phyloP scores from a whole-genome alignment of 2,797 vertebrate genomes.

The Pygocentrus nattereri region DNA sequence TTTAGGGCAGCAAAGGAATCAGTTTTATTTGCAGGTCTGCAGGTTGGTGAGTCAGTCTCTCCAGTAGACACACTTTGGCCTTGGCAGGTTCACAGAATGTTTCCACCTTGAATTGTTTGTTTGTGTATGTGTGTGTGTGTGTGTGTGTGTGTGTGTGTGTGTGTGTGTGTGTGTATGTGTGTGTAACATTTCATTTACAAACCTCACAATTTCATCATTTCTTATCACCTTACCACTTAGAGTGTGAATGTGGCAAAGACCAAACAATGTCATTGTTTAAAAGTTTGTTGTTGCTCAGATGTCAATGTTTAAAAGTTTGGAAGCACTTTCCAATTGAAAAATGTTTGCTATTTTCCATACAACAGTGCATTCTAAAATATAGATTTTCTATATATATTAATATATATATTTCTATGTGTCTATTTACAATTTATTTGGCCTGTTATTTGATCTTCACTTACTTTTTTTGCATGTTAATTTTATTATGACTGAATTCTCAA shows the following conservation, averaged over 20 bases:
- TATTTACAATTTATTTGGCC: too few species aligned
- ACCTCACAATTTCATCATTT: not conserved
- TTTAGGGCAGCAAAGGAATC: not conserved
- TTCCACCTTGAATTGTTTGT: not conserved
- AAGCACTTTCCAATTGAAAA: too few species aligned
- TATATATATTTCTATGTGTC: too few species aligned
- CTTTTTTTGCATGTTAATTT: too few species aligned
- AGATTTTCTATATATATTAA: too few species aligned
- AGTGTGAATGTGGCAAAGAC: not conserved
- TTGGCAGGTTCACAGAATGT: not conserved
- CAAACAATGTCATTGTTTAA: not conserved
- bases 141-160: not conserved
- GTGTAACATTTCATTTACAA: not conserved
- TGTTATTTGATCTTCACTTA: too few species aligned
- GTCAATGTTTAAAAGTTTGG: not conserved
- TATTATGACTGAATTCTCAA: too few species aligned
- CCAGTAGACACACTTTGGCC: constrained; percentile 1
- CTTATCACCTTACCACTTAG: not conserved
- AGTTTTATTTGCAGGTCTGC: not conserved
- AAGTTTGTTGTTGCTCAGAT: too few species aligned
- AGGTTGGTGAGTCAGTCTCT: constrained; percentile 9
- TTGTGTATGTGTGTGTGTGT: not conserved
- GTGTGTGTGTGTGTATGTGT: not conserved
- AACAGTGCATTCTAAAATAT: too few species aligned
- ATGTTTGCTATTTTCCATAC: too few species aligned